Conservation (phyloP, 1,140 invertebrate species). For the Capitella teleta region DNA sequence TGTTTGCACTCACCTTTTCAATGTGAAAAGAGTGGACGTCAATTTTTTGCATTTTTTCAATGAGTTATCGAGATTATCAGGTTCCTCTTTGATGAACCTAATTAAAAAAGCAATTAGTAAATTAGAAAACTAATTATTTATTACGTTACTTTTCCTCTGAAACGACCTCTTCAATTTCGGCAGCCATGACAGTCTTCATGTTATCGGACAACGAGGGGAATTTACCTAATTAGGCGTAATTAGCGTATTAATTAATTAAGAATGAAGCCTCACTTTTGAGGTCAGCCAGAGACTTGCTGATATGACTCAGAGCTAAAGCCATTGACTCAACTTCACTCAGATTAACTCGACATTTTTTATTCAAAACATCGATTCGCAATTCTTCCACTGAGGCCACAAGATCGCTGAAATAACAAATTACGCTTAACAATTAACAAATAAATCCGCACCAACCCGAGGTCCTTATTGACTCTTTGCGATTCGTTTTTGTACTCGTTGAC, state of each 20-base stretch:
- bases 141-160: conserved; percentile 72
- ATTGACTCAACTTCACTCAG: conserved; percentile 94
- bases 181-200: conserved; percentile 72
- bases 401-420: conserved; percentile 51
- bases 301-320: conserved; percentile 77
- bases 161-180: conserved; percentile 88
- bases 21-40: conserved; percentile 85
- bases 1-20: conserved; percentile 69
- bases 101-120: conserved; percentile 9
- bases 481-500: conserved; percentile 81
- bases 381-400: conserved; percentile 89
- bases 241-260: not conserved
- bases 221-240: conserved; percentile 45
- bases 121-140: not conserved
- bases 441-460: conserved; percentile 57
- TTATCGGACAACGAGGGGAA: conserved; percentile 81
- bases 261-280: conserved; percentile 53
- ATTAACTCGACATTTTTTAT: conserved; percentile 84
- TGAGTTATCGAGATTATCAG: conserved; percentile 78
- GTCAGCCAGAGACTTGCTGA: conserved; percentile 87
- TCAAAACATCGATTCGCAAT: conserved; percentile 84
- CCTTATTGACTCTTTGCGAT: conserved; percentile 78
- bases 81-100: conserved; percentile 85
- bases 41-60: conserved; percentile 88
- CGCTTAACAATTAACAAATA: too few species aligned